Conservation (phyloP, 2,888 invertebrate genomes). For the Stegophylla sp. region DNA sequence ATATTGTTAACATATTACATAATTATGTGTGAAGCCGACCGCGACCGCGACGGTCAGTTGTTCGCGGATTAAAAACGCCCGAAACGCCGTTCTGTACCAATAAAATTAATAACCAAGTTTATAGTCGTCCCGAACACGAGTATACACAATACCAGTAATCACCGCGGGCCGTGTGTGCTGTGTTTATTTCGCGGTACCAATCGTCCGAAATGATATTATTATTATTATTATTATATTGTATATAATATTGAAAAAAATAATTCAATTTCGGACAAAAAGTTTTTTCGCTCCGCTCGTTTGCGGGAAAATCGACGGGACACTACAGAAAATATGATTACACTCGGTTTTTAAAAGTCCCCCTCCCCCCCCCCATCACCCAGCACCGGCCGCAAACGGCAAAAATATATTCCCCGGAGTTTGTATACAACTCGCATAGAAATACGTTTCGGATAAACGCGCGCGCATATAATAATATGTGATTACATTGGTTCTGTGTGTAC, state of each 20-base stretch:
- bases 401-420: constrained; percentile 40
- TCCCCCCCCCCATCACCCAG: not conserved
- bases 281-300: constrained; percentile 36
- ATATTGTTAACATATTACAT: too few relatives aligned
- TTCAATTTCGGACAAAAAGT: constrained; percentile 14
- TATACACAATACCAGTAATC: constrained; percentile 17
- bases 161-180: not conserved
- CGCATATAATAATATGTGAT: not conserved
- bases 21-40: too few relatives aligned
- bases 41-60: too few relatives aligned
- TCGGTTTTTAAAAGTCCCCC: constrained; percentile 29
- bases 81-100: too few relatives aligned
- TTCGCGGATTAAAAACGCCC: too few relatives aligned
- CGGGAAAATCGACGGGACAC: constrained; percentile 40
- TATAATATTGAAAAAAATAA: not conserved
- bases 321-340: constrained; percentile 47
- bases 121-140: too few relatives aligned
- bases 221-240: not conserved
- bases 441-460: constrained; percentile 1
- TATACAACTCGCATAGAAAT: constrained; percentile 11
- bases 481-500: not conserved
- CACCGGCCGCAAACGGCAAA: not conserved
- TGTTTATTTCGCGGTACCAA: too few relatives aligned
- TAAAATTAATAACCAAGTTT: too few relatives aligned
- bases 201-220: too few relatives aligned